These are phyloP conservation scores for Erpetoichthys calabaricus DNA, from an alignment of 2,797 vertebrate genomes.

Conservation along the genomic window DNA sequence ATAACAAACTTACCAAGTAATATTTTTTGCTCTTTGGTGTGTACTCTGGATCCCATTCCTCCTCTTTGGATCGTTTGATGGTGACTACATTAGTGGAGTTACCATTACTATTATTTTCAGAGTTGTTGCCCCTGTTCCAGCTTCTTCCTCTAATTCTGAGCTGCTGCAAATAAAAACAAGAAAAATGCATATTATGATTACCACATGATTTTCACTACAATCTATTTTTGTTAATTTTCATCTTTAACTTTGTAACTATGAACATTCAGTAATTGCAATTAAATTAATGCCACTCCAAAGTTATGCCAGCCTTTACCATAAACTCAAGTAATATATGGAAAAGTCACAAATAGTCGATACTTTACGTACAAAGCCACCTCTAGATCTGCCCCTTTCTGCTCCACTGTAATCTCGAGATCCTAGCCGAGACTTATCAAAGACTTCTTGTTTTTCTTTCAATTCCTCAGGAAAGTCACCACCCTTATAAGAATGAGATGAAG, in stretches of 20 bases:
- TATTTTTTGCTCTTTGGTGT: constrained; percentile 88
- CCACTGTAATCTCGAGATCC: constrained; percentile 58
- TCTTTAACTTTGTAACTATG: no score
- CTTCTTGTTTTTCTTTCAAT: constrained; percentile 55
- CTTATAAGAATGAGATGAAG: constrained; percentile 65
- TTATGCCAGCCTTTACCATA: no score
- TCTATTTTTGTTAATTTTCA: no score
- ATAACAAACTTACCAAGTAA: constrained; percentile 68
- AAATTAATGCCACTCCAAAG: no score
- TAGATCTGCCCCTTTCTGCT: constrained; percentile 53
- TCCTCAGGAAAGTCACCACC: constrained; percentile 46
- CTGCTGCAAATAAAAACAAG: constrained; percentile 44
- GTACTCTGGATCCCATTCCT: constrained; percentile 86
- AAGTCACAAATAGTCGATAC: neutral
- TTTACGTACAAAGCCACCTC: constrained; percentile 76
- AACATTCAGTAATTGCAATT: no score
- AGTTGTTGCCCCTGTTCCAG: constrained; percentile 74
- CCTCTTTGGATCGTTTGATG: constrained; percentile 56
- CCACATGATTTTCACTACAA: no score
- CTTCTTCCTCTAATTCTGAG: constrained; percentile 73
- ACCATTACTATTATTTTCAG: constrained; percentile 57
- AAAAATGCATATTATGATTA: neutral
- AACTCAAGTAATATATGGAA: neutral
- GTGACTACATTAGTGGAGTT: constrained; percentile 55
- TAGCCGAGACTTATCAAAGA: constrained; percentile 58